Percentiles rank a stretch among this genome's conserved stretches.
phyloP scores from a whole-genome alignment of 2,888 invertebrate genomes.

The Ectemnius lituratus region DNA sequence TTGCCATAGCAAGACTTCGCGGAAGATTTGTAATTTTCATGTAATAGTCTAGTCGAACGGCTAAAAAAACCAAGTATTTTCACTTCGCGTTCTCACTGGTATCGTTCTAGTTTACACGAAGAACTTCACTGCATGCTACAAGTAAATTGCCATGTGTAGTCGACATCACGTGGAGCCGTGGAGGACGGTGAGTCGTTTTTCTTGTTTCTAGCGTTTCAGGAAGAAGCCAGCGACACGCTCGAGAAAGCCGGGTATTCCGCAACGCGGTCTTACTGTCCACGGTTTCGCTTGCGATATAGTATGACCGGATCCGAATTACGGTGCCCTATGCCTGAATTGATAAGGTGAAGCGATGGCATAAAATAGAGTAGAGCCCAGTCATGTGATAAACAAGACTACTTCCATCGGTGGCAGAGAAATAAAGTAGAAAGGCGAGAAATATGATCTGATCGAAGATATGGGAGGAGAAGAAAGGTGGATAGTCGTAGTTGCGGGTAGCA shows the following conservation, averaged over 20 bases:
- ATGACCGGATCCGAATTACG: too few species aligned
- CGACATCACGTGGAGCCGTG: neutral
- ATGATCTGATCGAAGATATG: neutral
- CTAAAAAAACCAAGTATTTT: neutral
- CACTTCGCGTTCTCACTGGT: too few species aligned
- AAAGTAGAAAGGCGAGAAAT: neutral
- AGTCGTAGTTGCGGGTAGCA: constrained; percentile 23
- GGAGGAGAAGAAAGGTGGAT: constrained; percentile 10
- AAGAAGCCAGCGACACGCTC: constrained; percentile 30
- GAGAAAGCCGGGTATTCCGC: constrained; percentile 33
- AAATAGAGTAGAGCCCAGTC: too few species aligned
- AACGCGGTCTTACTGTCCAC: too few species aligned
- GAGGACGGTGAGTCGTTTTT: neutral
- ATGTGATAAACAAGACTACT: too few species aligned
- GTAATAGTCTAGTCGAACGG: neutral
- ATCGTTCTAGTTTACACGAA: too few species aligned
- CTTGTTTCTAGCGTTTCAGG: constrained; percentile 9
- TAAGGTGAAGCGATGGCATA: too few species aligned
- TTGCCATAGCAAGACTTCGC: neutral
- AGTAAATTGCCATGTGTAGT: too few species aligned
- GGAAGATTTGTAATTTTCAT: neutral
- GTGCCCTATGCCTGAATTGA: too few species aligned
- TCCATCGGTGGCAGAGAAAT: neutral
- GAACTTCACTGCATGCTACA: too few species aligned
- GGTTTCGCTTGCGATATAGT: too few species aligned